Conservation (phyloP, 2,113 vertebrate species). For the Lethenteron reissneri region DNA sequence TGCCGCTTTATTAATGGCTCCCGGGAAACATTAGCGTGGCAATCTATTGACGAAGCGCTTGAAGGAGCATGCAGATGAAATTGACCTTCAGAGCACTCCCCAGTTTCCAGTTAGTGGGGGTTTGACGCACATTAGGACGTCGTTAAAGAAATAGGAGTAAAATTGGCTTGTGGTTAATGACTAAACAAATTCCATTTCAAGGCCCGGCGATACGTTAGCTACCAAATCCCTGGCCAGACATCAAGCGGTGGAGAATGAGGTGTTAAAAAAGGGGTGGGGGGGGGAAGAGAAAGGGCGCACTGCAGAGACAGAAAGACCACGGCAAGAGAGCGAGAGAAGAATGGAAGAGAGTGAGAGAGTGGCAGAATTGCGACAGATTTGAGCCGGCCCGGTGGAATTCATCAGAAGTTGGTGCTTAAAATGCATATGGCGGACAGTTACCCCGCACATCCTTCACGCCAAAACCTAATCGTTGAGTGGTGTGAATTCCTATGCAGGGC, state of each 20-base stretch:
- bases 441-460: no score
- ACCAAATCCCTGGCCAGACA: conserved; percentile 6
- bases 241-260: background rate
- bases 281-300: no score
- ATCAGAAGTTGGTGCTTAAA: no score
- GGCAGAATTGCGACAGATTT: no score
- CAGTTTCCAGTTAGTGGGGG: conserved; percentile 3
- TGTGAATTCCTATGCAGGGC: no score
- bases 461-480: no score
- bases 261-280: no score
- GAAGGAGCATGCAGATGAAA: conserved; percentile 7
- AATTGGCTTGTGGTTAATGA: conserved; percentile 7
- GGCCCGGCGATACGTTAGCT: conserved; percentile 4
- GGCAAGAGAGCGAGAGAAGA: no score
- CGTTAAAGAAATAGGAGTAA: conserved; percentile 5
- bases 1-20: conserved; percentile 4
- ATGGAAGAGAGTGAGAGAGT: no score
- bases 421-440: no score
- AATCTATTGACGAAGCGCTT: conserved; percentile 6
- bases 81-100: conserved; percentile 6
- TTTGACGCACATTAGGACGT: conserved; percentile 6
- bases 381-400: no score
- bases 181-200: conserved; percentile 6
- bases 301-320: no score
- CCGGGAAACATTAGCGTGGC: conserved; percentile 6